These are phyloP conservation scores for Saccostrea glomerata DNA, from an alignment of 1,140 invertebrate genomes.

Conservation along the genomic window DNA sequence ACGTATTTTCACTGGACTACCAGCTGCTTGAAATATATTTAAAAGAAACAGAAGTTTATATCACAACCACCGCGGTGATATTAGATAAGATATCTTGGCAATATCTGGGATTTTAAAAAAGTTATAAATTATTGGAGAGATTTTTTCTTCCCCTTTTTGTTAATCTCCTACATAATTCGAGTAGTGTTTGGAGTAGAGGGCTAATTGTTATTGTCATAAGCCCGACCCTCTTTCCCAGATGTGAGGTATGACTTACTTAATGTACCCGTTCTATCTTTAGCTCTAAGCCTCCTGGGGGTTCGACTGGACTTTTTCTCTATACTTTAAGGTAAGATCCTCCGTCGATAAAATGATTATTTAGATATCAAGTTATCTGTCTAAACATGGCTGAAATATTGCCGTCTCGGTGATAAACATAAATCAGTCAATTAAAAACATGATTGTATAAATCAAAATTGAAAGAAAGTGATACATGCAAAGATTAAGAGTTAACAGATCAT, in stretches of 20 bases:
- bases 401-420: too few relatives aligned
- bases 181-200: background rate
- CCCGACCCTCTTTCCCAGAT: conserved; percentile 5
- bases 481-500: too few relatives aligned
- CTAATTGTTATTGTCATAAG: conserved; percentile 12
- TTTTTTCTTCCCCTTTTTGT: background rate
- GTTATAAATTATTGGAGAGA: background rate
- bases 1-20: too few relatives aligned
- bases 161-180: background rate
- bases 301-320: background rate
- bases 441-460: too few relatives aligned
- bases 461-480: too few relatives aligned
- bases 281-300: background rate
- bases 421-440: too few relatives aligned
- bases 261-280: background rate
- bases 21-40: too few relatives aligned
- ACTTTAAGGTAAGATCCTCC: background rate
- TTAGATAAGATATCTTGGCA: too few relatives aligned
- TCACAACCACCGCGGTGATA: too few relatives aligned
- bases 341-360: background rate
- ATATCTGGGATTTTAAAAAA: background rate
- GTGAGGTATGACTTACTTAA: background rate
- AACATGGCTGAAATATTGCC: too few relatives aligned
- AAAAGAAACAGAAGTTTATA: too few relatives aligned
- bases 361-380: too few relatives aligned